A percentile compares a stretch with the other conserved stretches of the same genome.
These are phyloP conservation scores for Drosophila yooni DNA, from an alignment of 2,888 invertebrate genomes.

Conservation along the genomic window DNA sequence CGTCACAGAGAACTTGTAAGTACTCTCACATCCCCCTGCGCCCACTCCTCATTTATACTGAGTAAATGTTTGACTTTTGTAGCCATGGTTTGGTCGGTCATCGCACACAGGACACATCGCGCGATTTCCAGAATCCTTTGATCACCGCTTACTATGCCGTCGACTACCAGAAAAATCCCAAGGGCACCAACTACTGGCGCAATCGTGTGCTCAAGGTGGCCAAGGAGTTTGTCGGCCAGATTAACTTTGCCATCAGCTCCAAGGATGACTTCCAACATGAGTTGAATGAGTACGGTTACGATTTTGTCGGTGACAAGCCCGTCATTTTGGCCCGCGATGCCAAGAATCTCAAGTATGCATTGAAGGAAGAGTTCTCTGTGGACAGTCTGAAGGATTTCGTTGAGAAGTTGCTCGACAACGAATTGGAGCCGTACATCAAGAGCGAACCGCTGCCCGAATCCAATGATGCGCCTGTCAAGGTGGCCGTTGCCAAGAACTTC, in stretches of 20 bases:
- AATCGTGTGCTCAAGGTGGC: constrained; percentile 95
- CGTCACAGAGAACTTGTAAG: constrained; percentile 93
- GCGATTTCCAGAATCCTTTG: constrained; percentile 95
- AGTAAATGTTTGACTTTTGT: constrained; percentile 44
- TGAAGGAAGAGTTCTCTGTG: constrained; percentile 95
- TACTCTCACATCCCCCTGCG: constrained; percentile 7
- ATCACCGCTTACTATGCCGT: constrained; percentile 97
- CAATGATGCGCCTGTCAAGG: constrained; percentile 93
- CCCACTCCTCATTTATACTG: neutral
- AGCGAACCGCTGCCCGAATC: constrained; percentile 96
- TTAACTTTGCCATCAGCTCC: constrained; percentile 95
- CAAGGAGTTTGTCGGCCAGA: constrained; percentile 85
- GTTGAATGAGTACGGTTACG: constrained; percentile 96
- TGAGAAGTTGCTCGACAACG: constrained; percentile 91
- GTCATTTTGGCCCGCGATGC: constrained; percentile 93
- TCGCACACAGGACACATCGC: constrained; percentile 92
- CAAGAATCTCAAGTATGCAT: constrained; percentile 94
- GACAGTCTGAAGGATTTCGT: constrained; percentile 94
- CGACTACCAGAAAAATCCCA: constrained; percentile 98
- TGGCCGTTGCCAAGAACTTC: constrained; percentile 98
- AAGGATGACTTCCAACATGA: constrained; percentile 98
- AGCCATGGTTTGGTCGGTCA: constrained; percentile 97
- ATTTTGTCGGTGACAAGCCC: constrained; percentile 95
- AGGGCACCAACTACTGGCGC: constrained; percentile 99
- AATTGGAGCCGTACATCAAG: constrained; percentile 96